phyloP scores from a whole-genome alignment of 2,888 invertebrate genomes.

The Galerucella pusilla region DNA sequence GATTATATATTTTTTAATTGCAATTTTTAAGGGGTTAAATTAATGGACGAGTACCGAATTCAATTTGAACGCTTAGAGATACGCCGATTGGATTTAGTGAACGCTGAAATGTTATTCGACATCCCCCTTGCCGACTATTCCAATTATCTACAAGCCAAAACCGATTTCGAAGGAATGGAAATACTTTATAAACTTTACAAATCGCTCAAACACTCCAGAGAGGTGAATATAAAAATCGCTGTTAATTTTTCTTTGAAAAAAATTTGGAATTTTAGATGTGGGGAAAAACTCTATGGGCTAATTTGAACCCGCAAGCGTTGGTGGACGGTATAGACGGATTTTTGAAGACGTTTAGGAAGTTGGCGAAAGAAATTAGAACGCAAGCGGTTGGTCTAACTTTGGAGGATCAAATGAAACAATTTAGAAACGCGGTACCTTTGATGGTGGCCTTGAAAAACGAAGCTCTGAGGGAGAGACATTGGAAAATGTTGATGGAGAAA shows the following conservation, averaged over 20 bases:
- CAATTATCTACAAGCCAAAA: slow-evolving; percentile 73
- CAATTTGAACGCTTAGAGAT: slow-evolving; percentile 76
- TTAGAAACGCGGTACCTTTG: slow-evolving; percentile 86
- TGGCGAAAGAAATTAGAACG: slow-evolving; percentile 73
- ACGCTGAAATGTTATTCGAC: slow-evolving; percentile 88
- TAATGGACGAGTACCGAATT: slow-evolving; percentile 78
- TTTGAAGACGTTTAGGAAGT: slow-evolving; percentile 80
- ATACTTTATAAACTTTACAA: slow-evolving; percentile 81
- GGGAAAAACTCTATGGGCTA: slow-evolving; percentile 89
- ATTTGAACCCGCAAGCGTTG: slow-evolving; percentile 85
- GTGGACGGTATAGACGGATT: slow-evolving; percentile 88
- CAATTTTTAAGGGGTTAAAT: slow-evolving; percentile 68
- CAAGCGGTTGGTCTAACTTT: slow-evolving; percentile 75
- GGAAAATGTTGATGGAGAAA: slow-evolving; percentile 88
- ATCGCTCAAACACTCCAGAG: slow-evolving; percentile 80
- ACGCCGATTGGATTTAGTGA: slow-evolving; percentile 72
- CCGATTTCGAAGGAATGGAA: slow-evolving; percentile 76
- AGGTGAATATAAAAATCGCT: slow-evolving; percentile 56
- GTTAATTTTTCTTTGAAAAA: neutral
- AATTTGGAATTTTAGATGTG: slow-evolving; percentile 65
- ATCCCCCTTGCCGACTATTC: slow-evolving; percentile 87
- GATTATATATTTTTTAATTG: neutral
- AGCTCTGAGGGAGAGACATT: slow-evolving; percentile 89
- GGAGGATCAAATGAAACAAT: slow-evolving; percentile 88
- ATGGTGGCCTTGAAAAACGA: slow-evolving; percentile 93